Base-by-base conservation (phyloP, 2,113 vertebrate genomes). In the Athene cunicularia region DNA sequence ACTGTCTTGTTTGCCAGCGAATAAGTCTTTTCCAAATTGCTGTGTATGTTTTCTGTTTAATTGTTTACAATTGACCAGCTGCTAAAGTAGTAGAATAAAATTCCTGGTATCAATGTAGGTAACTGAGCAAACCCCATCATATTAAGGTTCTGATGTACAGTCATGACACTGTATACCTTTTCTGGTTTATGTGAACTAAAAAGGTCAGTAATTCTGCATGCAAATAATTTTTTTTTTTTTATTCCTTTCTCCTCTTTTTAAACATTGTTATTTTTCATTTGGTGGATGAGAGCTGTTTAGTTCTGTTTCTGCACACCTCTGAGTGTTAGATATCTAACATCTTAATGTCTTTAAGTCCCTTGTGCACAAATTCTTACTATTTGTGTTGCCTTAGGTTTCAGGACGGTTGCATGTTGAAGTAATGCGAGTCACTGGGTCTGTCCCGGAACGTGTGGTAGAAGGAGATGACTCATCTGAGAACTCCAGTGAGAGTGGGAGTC, bases 401-500 rank as follows among this genome's bases (percentile, higher is more conserved):
- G 99, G 99, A 37, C 98, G 99, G 80, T 98, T 99, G 94, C 99
- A 99, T 0, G 97, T 99, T 77, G 99, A 99, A 97, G 98, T 99
- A 64, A 99, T 99, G 99, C 97, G 99, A 4, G 98, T 99, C 41
- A 99, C 99, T 6, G 99, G 99, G 15, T 94, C 97, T 8, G 98
- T 99, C 32, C 99, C 99, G 0, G 99, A 99, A 95, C 99, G 98
- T 5, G 85, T 99, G 37, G 98, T 72, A 7, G 99, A 99, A 19
- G 99, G 98, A 68, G 99, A 99, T 5, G 99, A 99, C 97, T 99
- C 99, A 1, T 99, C 99, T 0, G 99, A 99, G 98, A 99, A 99
- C 97, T 99, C 99, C 73, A 99, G 99, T 35, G 99, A 99, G 93
- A 99, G 99, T 35, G 99, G 99, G 91, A 99, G 98, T 84, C 99